Evolutionary conservation across 2,797 vertebrate species (phyloP), one percentile per base, ranked within the genome.

Genomic region (Prunella strophiata): DNA sequence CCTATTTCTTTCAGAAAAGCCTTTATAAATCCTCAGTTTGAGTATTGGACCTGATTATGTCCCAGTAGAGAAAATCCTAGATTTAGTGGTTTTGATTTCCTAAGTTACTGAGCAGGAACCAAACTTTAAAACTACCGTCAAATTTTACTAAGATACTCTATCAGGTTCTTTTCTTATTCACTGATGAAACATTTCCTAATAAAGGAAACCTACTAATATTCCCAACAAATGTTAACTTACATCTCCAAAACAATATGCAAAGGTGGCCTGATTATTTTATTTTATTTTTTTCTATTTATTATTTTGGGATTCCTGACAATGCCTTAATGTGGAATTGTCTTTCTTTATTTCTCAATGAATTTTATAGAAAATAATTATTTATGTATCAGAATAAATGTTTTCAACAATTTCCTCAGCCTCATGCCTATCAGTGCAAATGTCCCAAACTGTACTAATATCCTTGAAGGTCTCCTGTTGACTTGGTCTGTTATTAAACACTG

Each of bases 31-130:
- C 91, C 78, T 95, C 58, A 93, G 17, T 70, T 95, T 97, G 93
- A 92, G 95, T 96, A 97, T 94, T 96, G 96, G 89, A 96, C 95
- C 42, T 80, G 92, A 97, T 96, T 97, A 97, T 93, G 75, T 95
- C 92, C 89, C 95, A 86, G 72, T 54, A 88, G 91, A 96, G 80
- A 98, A 97, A 97, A 97, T 96, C 70, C 85, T 93, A 97, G 93
- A 97, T 97, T 97, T 97, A 97, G 93, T 96, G 91, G 48, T 97
- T 97, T 97, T 97, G 94, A 97, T 98, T 97, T 97, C 96, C 83
- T 93, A 96, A 97, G 51, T 97, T 97, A 97, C 72, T 95, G 96
- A 96, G 61, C 96, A 95, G 94, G 95, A 97, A 94, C 85, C 83
- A 97, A 61, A 83, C 65, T 95, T 96, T 85, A 91, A 94, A 97